phyloP scores from a whole-genome alignment of 2,888 invertebrate genomes.

The Hanleya hanleyi region DNA sequence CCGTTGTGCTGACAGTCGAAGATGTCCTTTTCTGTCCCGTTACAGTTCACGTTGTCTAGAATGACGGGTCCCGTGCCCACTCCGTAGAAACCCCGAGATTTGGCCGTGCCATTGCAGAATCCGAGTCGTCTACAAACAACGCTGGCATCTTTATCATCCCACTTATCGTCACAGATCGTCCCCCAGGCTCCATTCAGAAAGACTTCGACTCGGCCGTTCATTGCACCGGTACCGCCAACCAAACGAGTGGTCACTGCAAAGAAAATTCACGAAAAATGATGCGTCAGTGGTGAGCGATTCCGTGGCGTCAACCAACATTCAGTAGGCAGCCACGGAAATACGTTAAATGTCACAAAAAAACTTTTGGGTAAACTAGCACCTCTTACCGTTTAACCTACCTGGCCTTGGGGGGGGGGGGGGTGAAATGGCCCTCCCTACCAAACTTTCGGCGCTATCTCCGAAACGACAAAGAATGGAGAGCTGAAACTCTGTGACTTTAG shows the following conservation, averaged over 20 bases:
- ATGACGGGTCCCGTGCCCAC: constrained; percentile 36
- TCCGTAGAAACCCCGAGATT: not conserved
- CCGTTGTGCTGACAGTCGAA: constrained; percentile 75
- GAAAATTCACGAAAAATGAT: not conserved
- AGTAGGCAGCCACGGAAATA: not conserved
- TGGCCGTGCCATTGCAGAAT: not conserved
- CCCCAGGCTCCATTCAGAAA: not conserved
- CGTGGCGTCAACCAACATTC: not conserved
- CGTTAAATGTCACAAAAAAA: not conserved
- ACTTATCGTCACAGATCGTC: not conserved
- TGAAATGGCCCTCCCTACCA: too few species aligned
- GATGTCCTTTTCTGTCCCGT: constrained; percentile 77
- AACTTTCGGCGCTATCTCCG: too few species aligned
- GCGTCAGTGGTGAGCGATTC: too few species aligned
- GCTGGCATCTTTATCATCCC: not conserved
- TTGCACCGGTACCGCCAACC: not conserved
- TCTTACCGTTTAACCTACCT: too few species aligned
- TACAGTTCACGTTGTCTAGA: constrained; percentile 74
- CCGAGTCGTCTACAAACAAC: not conserved
- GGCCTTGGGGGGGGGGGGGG: too few species aligned
- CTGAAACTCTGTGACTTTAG: too few species aligned
- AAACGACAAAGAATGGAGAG: too few species aligned
- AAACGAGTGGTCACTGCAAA: not conserved
- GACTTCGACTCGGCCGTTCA: not conserved
- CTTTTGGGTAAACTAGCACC: not conserved